These are phyloP conservation scores for Ancistrus triradiatus DNA, from an alignment of 2,113 vertebrate genomes.

Conservation along the genomic window DNA sequence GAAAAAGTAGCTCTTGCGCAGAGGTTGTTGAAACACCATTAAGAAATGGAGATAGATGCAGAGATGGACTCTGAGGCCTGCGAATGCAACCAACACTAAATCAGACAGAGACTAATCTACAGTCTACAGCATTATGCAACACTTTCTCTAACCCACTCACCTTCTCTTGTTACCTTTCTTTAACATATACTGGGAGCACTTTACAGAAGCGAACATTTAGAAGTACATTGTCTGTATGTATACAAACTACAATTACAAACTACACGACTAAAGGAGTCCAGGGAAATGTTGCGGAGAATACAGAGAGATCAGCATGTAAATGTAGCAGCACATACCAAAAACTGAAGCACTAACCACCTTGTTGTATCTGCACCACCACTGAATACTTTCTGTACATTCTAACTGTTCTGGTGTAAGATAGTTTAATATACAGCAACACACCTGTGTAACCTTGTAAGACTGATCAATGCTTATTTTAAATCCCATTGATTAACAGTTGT, in stretches of 20 bases:
- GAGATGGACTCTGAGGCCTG: constrained; percentile 56
- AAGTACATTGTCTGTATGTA: no score
- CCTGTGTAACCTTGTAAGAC: constrained; percentile 63
- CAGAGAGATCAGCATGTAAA: no score
- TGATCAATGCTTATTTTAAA: constrained; percentile 76
- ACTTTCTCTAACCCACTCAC: no score
- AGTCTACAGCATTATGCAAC: not conserved
- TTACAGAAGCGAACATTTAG: no score
- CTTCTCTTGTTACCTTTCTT: no score
- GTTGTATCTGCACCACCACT: not conserved
- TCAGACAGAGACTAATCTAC: constrained; percentile 72
- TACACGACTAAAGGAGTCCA: no score
- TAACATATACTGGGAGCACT: no score
- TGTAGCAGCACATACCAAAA: no score
- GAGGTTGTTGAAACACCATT: constrained; percentile 76
- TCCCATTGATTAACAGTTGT: constrained; percentile 78
- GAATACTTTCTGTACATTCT: constrained; percentile 36
- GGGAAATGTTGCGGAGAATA: no score
- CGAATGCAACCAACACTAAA: constrained; percentile 63
- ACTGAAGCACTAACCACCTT: no score
- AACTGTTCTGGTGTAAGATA: constrained; percentile 54
- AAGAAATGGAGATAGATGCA: constrained; percentile 78
- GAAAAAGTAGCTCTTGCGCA: constrained; percentile 67
- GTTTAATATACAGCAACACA: constrained; percentile 67
- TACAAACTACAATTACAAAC: no score